A percentile compares a stretch with the other conserved stretches of the same genome.
Evolutionary conservation across 1,140 invertebrate species (phyloP).

Genomic region (Steinernema khuongi): DNA sequence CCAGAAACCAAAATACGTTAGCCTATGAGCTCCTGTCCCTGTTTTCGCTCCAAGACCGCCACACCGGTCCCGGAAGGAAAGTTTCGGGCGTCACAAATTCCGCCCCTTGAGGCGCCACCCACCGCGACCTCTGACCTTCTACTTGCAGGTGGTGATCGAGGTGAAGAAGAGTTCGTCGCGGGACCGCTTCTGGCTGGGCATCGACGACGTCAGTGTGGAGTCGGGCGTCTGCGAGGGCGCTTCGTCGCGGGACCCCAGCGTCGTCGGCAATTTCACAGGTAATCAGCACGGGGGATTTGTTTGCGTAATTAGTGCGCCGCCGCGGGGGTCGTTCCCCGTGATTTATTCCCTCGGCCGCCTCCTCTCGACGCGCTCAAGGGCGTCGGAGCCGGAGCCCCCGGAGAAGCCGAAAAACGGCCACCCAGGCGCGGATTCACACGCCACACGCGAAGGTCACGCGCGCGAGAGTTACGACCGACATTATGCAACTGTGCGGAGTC

Average conservation of each 20-base stretch:
- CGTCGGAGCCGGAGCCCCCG: not conserved
- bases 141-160: constrained; percentile 4
- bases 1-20: too few species aligned
- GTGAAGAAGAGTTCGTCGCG: constrained; percentile 9
- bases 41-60: too few species aligned
- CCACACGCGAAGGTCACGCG: not conserved
- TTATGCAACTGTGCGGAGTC: not conserved
- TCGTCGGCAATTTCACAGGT: not conserved
- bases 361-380: too few species aligned
- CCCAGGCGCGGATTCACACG: not conserved
- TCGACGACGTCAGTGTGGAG: constrained; percentile 12
- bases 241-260: not conserved
- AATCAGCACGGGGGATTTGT: not conserved
- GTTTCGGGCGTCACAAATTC: too few species aligned
- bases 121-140: not conserved
- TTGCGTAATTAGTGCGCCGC: not conserved
- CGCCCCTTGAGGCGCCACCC: too few species aligned
- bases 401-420: not conserved
- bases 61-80: too few species aligned
- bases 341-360: not conserved
- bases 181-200: constrained; percentile 7
- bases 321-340: not conserved
- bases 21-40: too few species aligned
- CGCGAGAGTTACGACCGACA: constrained; percentile 6
- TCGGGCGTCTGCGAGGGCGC: not conserved